Evolutionary conservation across 2,113 vertebrate genomes (phyloP), one percentile per base, ranked within the genome.

Genomic region (Bos javanicus): DNA sequence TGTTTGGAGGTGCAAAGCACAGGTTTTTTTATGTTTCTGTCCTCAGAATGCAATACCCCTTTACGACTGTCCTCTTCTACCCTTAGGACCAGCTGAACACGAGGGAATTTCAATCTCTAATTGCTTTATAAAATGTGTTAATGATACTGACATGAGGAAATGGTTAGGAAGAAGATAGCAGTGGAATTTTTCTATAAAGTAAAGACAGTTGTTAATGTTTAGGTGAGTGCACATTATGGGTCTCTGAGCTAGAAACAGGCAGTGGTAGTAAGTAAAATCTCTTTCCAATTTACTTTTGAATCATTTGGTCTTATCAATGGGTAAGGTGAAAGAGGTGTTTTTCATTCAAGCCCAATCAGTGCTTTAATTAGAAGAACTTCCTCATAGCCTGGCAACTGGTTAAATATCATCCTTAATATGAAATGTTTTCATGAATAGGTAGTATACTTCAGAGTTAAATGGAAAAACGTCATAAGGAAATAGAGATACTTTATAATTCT

Each of bases 391-490:
- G 71, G 71, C 8, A 95, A 87, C 17, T 57, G 11, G 54, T 33
- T 91, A 90, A 86, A 80, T 80, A 92, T 86, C 86, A 87, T 91
- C 13, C 23, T 95, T 93, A 82, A 94, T 87, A 83, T 57, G 7
- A 46, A 67, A 60, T 91, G 4, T 87, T 96, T 94, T 94, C 60
- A 83, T 76, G 4, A 36, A 83, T 67, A 87, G 56, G 48, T 48
- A 48, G 43, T 85, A 57, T 78, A 83, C 19, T 43, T 28, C 52
- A 46, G 46, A 64, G 39, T 95, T 94, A 87, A 93, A 74, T 81
- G 30, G 30, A 86, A 74, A 85, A 89, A 85, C 15, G 83, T 30
- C 78, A 3, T 96, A 84, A 94, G 67, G 67, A 87, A 87, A 91
- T 28, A 87, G 4, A 93, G 91, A 57, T 26, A 81, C 28, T 67